Evolutionary conservation across 2,888 invertebrate species (phyloP).

Genomic region (Cephus sareptanus): DNA sequence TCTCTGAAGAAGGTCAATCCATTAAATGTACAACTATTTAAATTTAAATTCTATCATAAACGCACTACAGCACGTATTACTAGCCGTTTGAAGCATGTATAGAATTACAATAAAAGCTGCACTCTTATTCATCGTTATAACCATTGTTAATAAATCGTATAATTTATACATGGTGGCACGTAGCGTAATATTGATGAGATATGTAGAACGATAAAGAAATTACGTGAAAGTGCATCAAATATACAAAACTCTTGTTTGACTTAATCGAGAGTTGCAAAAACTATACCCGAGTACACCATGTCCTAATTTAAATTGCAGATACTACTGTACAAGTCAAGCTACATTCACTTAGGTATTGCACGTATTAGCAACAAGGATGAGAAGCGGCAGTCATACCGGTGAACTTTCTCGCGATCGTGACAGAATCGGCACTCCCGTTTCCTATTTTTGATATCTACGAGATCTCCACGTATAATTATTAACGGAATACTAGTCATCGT

Average conservation of each 20-base stretch:
- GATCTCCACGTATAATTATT: background rate
- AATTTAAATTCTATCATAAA: background rate
- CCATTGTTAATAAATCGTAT: background rate
- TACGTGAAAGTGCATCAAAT: background rate
- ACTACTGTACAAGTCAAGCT: background rate
- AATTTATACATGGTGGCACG: background rate
- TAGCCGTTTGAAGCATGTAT: background rate
- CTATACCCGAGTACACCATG: background rate
- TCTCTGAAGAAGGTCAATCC: background rate
- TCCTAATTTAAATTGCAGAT: background rate
- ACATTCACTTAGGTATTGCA: background rate
- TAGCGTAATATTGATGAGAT: background rate
- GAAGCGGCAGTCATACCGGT: slow-evolving; percentile 28
- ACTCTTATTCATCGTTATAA: background rate
- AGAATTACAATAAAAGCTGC: background rate
- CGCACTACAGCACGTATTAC: background rate
- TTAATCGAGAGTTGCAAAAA: background rate
- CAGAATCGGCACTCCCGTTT: slow-evolving; percentile 27
- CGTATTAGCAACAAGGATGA: slow-evolving; percentile 26
- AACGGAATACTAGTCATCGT: background rate
- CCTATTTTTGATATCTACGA: slow-evolving; percentile 27
- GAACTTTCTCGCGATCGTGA: slow-evolving; percentile 45
- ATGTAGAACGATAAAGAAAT: background rate
- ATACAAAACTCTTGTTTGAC: background rate
- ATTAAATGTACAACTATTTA: background rate